Conservation (phyloP, 2,113 vertebrate genomes). For the Pyxicephalus adspersus region DNA sequence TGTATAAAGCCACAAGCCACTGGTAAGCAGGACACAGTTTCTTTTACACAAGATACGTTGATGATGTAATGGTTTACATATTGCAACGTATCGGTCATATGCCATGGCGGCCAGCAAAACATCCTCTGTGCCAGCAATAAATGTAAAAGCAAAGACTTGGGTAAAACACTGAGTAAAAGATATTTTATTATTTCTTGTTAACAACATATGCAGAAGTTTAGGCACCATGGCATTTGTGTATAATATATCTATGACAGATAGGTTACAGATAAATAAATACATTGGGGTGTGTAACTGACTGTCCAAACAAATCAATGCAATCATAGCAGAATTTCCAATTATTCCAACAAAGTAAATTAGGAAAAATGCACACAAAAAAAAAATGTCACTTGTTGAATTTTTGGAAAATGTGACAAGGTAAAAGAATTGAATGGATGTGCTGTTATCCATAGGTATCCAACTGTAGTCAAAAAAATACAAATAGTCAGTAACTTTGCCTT, state of each 20-base stretch:
- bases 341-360: conserved; percentile 38
- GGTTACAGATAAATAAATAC: conserved; percentile 57
- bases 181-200: conserved; percentile 29
- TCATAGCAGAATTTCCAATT: conserved; percentile 50
- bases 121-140: conserved; percentile 3
- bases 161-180: conserved; percentile 38
- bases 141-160: conserved; percentile 54
- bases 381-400: neutral
- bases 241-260: conserved; percentile 56
- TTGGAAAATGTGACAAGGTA: neutral
- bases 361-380: conserved; percentile 2
- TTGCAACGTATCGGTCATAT: too few species aligned
- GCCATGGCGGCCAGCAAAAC: conserved; percentile 55
- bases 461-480: too few species aligned
- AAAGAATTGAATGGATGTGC: neutral
- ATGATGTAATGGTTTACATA: too few species aligned
- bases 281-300: too few species aligned
- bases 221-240: conserved; percentile 52
- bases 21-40: neutral
- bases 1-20: conserved; percentile 25
- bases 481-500: too few species aligned
- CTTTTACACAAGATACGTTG: conserved; percentile 27
- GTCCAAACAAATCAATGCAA: neutral
- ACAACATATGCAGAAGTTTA: conserved; percentile 42
- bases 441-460: neutral